Conservation (phyloP, 2,888 invertebrate species). For the Eudasyphora cyanicolor region DNA sequence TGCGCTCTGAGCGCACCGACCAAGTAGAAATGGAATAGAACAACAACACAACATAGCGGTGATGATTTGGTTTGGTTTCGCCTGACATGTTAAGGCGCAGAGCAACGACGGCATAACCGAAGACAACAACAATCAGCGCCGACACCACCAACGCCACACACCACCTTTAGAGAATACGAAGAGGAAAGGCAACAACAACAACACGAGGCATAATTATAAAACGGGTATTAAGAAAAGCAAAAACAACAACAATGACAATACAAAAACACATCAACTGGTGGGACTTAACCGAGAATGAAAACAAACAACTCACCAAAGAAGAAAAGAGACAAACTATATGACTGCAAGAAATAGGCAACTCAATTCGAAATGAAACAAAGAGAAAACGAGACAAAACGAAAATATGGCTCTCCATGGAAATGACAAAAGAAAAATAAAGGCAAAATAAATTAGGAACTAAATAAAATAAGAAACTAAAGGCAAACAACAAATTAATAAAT, state of each 20-base stretch:
- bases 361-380: conserved; percentile 29
- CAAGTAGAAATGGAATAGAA: conserved; percentile 1
- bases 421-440: not conserved
- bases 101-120: not conserved
- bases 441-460: not conserved
- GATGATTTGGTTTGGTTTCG: conserved; percentile 12
- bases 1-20: conserved; percentile 40
- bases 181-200: not conserved
- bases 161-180: not conserved
- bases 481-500: not conserved
- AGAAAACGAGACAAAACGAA: conserved; percentile 41
- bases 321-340: conserved; percentile 31
- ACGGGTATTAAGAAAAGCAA: too few species aligned
- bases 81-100: too few species aligned
- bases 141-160: not conserved
- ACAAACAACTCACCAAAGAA: conserved; percentile 26
- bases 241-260: conserved; percentile 13
- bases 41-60: not conserved
- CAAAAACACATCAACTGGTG: conserved; percentile 42
- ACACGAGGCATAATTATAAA: too few species aligned
- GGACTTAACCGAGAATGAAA: conserved; percentile 44
- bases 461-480: not conserved
- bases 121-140: conserved; percentile 9
- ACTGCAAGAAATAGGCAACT: not conserved
- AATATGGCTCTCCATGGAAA: conserved; percentile 16